Base-by-base conservation (phyloP, 2,113 vertebrate genomes). In the Psophia crepitans region DNA sequence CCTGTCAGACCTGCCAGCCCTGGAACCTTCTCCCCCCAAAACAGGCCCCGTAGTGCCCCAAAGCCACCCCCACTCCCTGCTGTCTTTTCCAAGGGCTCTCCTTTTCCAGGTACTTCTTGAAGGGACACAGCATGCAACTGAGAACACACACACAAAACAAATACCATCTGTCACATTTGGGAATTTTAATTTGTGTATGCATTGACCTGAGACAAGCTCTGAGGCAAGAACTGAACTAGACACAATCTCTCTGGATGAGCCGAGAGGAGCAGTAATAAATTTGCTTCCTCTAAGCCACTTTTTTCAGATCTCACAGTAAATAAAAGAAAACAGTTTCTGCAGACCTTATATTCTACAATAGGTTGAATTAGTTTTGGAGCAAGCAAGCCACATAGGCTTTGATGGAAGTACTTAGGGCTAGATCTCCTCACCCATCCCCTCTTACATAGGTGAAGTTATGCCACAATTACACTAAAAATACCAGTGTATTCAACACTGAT, bases 121-220 rank as follows among this genome's bases (percentile, higher is more conserved):
- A 80, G 79, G 71, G 76, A 58, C 49, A 80, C 49, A 44, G 82
- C 37, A n/a, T 7, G 0, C 75, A 57, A 27, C 63, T 49, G 53
- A 73, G 79, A 85, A 54, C 66, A 73, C 1, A 1, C 53, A 90
- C 65, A 82, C 39, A 90, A 90, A 95, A 90, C 66, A 83, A 82
- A 90, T 54, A 68, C 90, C 92, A 94, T 92, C 96, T 97, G 95
- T 90, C 90, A 90, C 46, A 37, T 83, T 49, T 24, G 63, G 75
- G 78, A 66, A 70, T 84, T 93, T 93, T 92, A 81, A 89, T 95
- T 84, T 81, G 54, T 63, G 86, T 32, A 89, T 84, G 80, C 94
- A 75, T 24, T 88, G 95, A 93, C 95, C 92, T 92, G 93, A 95
- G 94, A 95, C 93, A 87, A 89, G 77, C 27, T 96, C 91, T 93